phyloP scores from a whole-genome alignment of 2,888 invertebrate genomes.

The Mechanitis mazaeus region DNA sequence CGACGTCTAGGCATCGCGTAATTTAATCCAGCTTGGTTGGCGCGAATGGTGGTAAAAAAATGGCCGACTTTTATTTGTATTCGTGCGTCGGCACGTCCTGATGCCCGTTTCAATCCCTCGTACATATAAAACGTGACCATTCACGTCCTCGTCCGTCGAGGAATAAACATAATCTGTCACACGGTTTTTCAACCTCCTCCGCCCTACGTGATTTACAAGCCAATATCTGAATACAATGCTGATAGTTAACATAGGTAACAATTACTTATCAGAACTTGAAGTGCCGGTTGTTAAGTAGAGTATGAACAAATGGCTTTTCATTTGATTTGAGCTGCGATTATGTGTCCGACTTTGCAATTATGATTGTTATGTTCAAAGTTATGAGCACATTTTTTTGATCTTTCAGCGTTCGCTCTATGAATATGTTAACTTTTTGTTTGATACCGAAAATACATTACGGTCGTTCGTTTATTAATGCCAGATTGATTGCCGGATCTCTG shows the following conservation, averaged over 20 bases:
- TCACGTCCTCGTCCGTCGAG: conserved; percentile 45
- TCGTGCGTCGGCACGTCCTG: conserved; percentile 54
- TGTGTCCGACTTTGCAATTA: conserved; percentile 33
- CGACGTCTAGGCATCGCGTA: conserved; percentile 44
- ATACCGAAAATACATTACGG: conserved; percentile 56
- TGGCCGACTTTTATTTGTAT: conserved; percentile 47
- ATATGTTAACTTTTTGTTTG: conserved; percentile 65
- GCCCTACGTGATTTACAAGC: conserved; percentile 41
- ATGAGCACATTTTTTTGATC: conserved; percentile 50
- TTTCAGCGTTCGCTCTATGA: conserved; percentile 62
- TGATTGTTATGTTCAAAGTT: conserved; percentile 47
- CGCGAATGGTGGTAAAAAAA: conserved; percentile 43
- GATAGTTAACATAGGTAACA: conserved; percentile 39
- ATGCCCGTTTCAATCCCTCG: conserved; percentile 54
- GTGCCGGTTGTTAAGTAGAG: conserved; percentile 44
- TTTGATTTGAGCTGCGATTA: conserved; percentile 36
- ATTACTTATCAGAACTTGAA: conserved; percentile 42
- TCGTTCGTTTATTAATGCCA: conserved; percentile 66
- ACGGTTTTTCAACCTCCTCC: conserved; percentile 33
- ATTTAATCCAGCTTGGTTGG: conserved; percentile 46
- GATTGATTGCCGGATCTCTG: conserved; percentile 48
- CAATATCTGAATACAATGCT: conserved; percentile 43
- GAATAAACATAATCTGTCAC: conserved; percentile 57
- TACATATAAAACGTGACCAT: conserved; percentile 66
- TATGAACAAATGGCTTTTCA: conserved; percentile 51